A percentile compares a stretch with the other conserved stretches of the same genome.
These are phyloP conservation scores for Bombycilla garrulus DNA, from an alignment of 2,113 vertebrate genomes.

Conservation along the genomic window DNA sequence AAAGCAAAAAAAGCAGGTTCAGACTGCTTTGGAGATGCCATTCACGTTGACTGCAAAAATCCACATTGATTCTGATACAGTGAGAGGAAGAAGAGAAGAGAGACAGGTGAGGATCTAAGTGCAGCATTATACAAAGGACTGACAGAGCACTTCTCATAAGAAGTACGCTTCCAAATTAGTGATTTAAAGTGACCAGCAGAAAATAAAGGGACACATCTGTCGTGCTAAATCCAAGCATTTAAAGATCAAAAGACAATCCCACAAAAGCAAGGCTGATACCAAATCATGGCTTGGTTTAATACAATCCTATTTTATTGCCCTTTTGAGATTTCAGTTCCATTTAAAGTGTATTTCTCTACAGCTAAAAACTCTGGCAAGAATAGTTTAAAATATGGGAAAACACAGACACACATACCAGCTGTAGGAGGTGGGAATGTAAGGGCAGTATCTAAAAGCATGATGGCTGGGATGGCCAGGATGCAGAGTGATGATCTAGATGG, in stretches of 20 bases:
- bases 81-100: background rate
- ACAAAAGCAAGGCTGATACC: background rate
- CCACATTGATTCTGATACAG: background rate
- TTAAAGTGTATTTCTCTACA: background rate
- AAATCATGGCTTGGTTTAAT: background rate
- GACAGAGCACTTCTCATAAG: background rate
- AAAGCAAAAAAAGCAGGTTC: background rate
- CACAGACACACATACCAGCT: background rate
- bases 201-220: background rate
- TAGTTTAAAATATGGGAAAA: background rate
- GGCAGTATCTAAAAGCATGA: background rate
- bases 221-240: background rate
- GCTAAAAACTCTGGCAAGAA: background rate
- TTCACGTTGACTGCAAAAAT: background rate
- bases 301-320: background rate
- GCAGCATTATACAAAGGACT: background rate
- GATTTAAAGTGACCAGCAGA: background rate
- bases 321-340: background rate
- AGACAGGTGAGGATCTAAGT: background rate
- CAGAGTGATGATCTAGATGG: background rate
- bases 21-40: background rate
- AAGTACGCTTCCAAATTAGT: background rate
- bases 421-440: background rate
- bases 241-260: background rate
- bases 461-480: background rate